Evolutionary conservation across 2,888 invertebrate genomes (phyloP).

Genomic region (Entomobrya proxima): DNA sequence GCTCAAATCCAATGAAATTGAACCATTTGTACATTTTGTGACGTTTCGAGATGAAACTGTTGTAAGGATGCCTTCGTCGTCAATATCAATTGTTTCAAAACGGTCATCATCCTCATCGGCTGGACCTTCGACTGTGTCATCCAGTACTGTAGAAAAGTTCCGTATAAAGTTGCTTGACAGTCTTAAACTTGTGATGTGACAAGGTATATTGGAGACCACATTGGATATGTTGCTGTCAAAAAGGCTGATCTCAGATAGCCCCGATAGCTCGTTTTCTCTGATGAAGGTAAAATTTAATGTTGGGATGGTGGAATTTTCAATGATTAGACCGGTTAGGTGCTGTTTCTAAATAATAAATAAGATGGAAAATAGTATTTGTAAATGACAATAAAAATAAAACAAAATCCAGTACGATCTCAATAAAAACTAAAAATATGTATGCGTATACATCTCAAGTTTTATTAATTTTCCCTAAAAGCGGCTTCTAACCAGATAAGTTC

Average conservation of each 20-base stretch:
- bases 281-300: constrained; percentile 30
- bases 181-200: not conserved
- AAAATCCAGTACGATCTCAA: no score
- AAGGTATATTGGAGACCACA: constrained; percentile 27
- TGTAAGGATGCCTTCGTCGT: not conserved
- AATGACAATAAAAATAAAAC: no score
- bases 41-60: not conserved
- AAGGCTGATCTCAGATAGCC: constrained; percentile 20
- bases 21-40: not conserved
- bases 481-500: no score
- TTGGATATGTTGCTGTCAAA: constrained; percentile 6
- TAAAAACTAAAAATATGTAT: no score
- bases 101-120: not conserved
- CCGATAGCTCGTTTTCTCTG: not conserved
- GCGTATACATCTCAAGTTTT: no score
- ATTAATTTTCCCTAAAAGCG: no score
- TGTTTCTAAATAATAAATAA: no score
- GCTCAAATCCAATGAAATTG: constrained; percentile 3
- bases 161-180: constrained; percentile 8
- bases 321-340: not conserved
- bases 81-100: not conserved
- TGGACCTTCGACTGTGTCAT: not conserved
- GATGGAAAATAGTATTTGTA: no score
- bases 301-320: constrained; percentile 26
- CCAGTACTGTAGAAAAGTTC: constrained; percentile 13